A percentile compares a stretch with the other conserved stretches of the same genome.
Conservation (phyloP, 2,797 vertebrate species). For the Limnodromus scolopaceus region DNA sequence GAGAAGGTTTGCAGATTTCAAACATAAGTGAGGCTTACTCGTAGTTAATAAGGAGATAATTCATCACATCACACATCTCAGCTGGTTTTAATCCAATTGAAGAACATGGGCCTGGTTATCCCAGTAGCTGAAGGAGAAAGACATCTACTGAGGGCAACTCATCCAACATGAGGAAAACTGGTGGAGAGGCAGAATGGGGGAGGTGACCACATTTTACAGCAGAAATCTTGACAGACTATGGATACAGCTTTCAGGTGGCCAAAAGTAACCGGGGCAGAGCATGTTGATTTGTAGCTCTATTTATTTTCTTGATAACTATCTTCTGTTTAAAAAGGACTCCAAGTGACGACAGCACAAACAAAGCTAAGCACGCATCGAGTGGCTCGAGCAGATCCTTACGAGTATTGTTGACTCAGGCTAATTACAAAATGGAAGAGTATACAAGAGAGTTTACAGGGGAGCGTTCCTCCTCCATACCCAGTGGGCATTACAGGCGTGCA, state of each 20-base stretch:
- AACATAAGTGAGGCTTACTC: background rate
- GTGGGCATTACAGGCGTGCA: background rate
- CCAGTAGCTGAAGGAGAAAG: background rate
- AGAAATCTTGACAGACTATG: fast-evolving
- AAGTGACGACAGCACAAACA: background rate
- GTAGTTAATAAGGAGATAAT: too few species aligned
- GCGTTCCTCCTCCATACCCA: background rate
- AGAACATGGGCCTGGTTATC: fast-evolving
- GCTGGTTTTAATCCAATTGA: background rate
- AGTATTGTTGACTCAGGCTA: background rate
- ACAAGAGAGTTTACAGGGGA: background rate
- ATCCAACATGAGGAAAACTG: fast-evolving
- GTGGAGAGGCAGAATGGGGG: fast-evolving
- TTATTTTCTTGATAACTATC: background rate
- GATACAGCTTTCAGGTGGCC: background rate
- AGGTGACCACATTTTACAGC: fast-evolving
- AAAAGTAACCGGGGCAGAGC: background rate
- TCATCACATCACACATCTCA: background rate
- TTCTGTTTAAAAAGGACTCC: background rate
- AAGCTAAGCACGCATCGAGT: background rate
- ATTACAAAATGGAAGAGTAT: background rate
- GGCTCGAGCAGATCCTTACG: background rate
- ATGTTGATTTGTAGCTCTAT: background rate
- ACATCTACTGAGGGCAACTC: background rate
- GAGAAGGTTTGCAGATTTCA: background rate